phyloP scores from a whole-genome alignment of 2,888 invertebrate genomes.

The Protophormia terraenovae region DNA sequence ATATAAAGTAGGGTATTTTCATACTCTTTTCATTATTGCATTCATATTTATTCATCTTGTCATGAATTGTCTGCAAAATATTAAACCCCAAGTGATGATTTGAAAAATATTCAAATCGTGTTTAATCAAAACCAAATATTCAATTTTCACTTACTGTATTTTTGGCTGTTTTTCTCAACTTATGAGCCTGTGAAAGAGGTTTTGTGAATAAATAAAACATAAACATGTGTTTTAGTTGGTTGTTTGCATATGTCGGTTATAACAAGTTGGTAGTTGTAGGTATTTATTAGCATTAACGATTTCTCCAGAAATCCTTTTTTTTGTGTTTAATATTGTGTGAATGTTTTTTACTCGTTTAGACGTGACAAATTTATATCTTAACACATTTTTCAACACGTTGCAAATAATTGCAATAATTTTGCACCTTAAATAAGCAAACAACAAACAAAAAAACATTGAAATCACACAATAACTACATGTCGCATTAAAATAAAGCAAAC shows the following conservation, averaged over 20 bases:
- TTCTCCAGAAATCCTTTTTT: constrained; percentile 58
- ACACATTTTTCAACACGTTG: constrained; percentile 62
- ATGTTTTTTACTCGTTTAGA: constrained; percentile 32
- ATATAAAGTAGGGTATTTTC: background rate
- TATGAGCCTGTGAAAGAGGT: constrained; percentile 24
- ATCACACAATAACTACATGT: constrained; percentile 56
- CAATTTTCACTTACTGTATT: constrained; percentile 28
- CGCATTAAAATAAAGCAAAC: constrained; percentile 60
- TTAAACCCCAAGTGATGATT: constrained; percentile 47
- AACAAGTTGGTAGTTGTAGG: constrained; percentile 49
- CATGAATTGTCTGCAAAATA: background rate
- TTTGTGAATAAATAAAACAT: constrained; percentile 57
- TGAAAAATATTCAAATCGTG: constrained; percentile 65
- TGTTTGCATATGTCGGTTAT: constrained; percentile 26
- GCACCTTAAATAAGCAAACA: constrained; percentile 58
- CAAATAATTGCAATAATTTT: constrained; percentile 66
- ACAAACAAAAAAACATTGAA: constrained; percentile 2
- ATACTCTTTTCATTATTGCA: background rate
- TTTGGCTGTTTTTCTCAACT: background rate
- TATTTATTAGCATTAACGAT: constrained; percentile 65
- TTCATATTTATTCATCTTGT: background rate
- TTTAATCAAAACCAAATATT: constrained; percentile 63
- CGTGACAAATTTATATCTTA: constrained; percentile 67
- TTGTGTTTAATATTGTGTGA: constrained; percentile 36
- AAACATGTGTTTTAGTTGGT: constrained; percentile 47